Conservation (phyloP, 1,140 invertebrate species). For the Galendromus occidentalis region DNA sequence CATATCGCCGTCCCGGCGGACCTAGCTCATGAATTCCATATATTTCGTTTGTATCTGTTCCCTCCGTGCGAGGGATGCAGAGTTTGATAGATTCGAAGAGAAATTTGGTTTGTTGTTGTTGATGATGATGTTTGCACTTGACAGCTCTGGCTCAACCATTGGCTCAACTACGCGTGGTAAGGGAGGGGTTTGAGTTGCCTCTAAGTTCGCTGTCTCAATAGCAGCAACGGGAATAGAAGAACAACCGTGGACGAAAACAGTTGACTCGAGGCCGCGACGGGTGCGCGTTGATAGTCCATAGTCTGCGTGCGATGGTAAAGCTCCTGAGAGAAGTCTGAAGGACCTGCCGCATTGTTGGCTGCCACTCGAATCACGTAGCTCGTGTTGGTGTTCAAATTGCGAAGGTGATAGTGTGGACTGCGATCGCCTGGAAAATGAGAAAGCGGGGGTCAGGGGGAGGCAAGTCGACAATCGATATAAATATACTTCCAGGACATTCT, state of each 20-base stretch:
- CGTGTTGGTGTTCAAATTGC: not conserved
- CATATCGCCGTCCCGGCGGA: too few species aligned
- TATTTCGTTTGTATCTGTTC: too few species aligned
- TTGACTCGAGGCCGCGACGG: slow-evolving; percentile 3
- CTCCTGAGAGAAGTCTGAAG: not conserved
- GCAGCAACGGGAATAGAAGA: not conserved
- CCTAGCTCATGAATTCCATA: too few species aligned
- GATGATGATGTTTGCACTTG: not conserved
- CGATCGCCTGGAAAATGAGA: not conserved
- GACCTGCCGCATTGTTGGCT: not conserved
- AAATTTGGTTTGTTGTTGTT: too few species aligned
- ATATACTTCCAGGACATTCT: too few species aligned
- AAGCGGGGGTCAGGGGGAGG: too few species aligned
- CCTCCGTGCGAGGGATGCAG: too few species aligned
- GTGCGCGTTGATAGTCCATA: slow-evolving; percentile 4
- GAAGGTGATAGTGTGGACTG: not conserved
- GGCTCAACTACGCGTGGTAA: not conserved
- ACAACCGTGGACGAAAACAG: not conserved
- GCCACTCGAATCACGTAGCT: slow-evolving; percentile 1
- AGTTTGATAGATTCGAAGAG: too few species aligned
- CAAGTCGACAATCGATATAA: too few species aligned
- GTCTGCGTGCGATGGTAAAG: slow-evolving; percentile 9
- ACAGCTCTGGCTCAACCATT: slow-evolving; percentile 6
- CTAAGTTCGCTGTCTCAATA: not conserved
- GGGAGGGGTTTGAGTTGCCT: not conserved